Conservation (phyloP, 2,888 invertebrate genomes). For the Phyto melanocephala region DNA sequence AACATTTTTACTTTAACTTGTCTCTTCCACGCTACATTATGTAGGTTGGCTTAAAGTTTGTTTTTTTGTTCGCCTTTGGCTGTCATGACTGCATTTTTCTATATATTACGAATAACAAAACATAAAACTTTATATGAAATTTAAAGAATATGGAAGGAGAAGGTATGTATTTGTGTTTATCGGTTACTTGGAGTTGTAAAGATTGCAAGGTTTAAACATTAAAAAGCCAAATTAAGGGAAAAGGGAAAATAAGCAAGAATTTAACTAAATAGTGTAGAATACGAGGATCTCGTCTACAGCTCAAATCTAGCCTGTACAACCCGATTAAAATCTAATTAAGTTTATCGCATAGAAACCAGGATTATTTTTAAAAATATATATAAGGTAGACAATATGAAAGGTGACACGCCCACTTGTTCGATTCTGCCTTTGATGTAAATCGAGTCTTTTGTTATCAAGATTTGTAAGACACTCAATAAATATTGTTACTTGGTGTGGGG, state of each 20-base stretch:
- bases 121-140: neutral
- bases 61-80: slow-evolving; percentile 51
- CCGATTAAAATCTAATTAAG: no score
- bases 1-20: slow-evolving; percentile 41
- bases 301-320: no score
- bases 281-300: no score
- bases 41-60: slow-evolving; percentile 59
- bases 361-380: no score
- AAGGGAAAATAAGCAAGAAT: neutral
- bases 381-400: no score
- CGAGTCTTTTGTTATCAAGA: no score
- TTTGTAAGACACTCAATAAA: no score
- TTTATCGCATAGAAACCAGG: no score
- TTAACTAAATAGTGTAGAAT: no score
- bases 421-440: no score
- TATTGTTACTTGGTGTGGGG: no score
- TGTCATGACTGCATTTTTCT: slow-evolving; percentile 66
- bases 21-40: slow-evolving; percentile 39
- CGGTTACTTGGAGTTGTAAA: neutral
- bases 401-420: no score
- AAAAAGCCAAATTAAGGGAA: neutral
- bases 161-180: neutral
- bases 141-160: neutral
- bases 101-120: slow-evolving; percentile 18
- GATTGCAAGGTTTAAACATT: slow-evolving; percentile 1